Percentiles rank a stretch among this genome's conserved stretches.
Conservation (phyloP, 2,113 vertebrate species). For the Leuciscus idus region DNA sequence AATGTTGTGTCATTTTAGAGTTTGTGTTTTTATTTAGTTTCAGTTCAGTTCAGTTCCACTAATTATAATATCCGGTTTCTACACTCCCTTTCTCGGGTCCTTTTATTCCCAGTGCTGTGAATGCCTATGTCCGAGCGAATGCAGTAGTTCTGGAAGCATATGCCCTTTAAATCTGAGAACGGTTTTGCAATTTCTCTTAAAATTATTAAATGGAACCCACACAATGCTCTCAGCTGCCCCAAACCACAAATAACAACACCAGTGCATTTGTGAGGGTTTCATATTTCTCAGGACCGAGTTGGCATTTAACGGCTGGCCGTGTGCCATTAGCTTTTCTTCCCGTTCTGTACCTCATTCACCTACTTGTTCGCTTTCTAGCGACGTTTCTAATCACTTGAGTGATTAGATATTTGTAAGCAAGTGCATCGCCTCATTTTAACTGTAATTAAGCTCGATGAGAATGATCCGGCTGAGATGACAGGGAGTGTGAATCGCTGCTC, state of each 20-base stretch:
- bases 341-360: constrained; percentile 10
- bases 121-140: constrained; percentile 59
- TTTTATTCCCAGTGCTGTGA: neutral
- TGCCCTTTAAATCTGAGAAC: constrained; percentile 67
- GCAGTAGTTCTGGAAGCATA: neutral
- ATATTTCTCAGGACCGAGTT: constrained; percentile 28
- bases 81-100: neutral
- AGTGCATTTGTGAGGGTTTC: neutral
- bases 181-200: constrained; percentile 28
- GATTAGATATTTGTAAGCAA: constrained; percentile 95
- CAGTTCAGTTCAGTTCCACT: neutral
- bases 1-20: no score
- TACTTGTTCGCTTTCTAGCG: constrained; percentile 69
- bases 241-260: constrained; percentile 13
- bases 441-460: constrained; percentile 97
- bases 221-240: constrained; percentile 11
- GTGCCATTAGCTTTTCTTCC: constrained; percentile 47
- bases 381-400: constrained; percentile 80
- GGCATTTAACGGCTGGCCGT: constrained; percentile 47
- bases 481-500: constrained; percentile 73
- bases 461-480: constrained; percentile 83
- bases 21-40: neutral
- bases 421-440: constrained; percentile 92
- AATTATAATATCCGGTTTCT: neutral
- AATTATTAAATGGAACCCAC: neutral